A percentile compares a stretch with the other conserved stretches of the same genome.
These are phyloP conservation scores for Colistium nudipinnis DNA, from an alignment of 2,113 vertebrate species.

Conservation along the genomic window DNA sequence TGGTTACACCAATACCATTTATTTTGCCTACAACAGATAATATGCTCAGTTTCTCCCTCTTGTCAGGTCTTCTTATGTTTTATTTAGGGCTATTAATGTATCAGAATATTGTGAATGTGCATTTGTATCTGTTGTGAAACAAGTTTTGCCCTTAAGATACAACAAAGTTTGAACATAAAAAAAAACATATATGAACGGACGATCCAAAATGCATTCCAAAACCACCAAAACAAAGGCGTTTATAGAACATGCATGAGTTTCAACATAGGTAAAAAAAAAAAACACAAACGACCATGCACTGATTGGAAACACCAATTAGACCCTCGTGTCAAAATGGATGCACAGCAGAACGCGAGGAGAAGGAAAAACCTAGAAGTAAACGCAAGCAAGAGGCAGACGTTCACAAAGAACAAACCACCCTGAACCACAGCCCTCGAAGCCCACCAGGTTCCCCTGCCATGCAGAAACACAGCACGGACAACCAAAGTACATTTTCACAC, in stretches of 20 bases:
- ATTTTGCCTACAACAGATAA: neutral
- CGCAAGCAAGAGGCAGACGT: conserved; percentile 1
- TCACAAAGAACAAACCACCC: conserved; percentile 16
- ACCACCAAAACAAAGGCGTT: neutral
- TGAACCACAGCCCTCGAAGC: conserved; percentile 9
- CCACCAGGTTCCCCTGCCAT: conserved; percentile 34
- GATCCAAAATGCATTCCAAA: conserved; percentile 18
- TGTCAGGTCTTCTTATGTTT: neutral
- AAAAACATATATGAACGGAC: neutral
- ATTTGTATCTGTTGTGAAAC: neutral
- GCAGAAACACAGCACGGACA: conserved; percentile 39
- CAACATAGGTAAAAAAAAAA: conserved; percentile 20
- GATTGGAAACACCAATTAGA: neutral
- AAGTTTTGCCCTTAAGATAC: neutral
- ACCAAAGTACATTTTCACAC: conserved; percentile 38
- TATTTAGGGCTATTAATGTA: neutral
- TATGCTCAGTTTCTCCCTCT: neutral
- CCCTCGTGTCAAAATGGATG: conserved; percentile 24
- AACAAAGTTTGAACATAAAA: neutral
- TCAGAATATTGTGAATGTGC: neutral
- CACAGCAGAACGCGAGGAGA: conserved; percentile 15
- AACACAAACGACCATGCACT: neutral
- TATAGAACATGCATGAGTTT: conserved; percentile 44
- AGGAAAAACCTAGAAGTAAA: conserved; percentile 1
- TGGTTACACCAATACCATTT: neutral